Percentiles rank a stretch among this genome's conserved stretches.
These are phyloP conservation scores for Psittacula cyanocephala DNA, from an alignment of 2,113 vertebrate species.

Conservation along the genomic window DNA sequence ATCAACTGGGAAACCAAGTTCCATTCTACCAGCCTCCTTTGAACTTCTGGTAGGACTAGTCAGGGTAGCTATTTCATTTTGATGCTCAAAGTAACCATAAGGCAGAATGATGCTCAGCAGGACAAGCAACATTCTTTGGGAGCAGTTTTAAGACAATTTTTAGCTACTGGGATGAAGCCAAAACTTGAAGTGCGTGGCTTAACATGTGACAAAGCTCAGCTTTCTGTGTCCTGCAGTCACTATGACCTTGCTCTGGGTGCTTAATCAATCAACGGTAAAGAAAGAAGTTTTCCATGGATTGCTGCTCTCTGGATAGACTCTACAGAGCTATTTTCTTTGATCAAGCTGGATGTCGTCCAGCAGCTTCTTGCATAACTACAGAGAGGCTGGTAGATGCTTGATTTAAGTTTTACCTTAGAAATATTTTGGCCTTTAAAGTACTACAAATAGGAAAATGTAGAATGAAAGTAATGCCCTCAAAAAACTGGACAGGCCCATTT, in stretches of 20 bases:
- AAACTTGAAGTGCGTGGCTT: not conserved
- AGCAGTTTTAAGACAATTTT: not conserved
- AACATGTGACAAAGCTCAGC: not conserved
- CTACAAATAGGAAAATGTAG: not conserved
- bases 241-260: not conserved
- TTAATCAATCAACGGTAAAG: not conserved
- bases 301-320: not conserved
- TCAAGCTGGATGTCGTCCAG: not conserved
- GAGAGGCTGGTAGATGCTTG: not conserved
- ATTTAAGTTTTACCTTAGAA: not conserved
- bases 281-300: not conserved
- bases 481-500: not conserved
- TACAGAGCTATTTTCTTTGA: not conserved
- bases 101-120: not conserved
- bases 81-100: not conserved
- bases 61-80: not conserved
- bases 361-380: not conserved
- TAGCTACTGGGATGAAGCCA: not conserved
- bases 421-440: not conserved
- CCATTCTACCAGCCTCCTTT: not conserved
- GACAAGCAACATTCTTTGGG: not conserved
- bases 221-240: not conserved
- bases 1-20: not conserved
- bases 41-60: not conserved
- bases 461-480: not conserved